Evolutionary conservation across 2,113 vertebrate genomes (phyloP).

Genomic region (Dolichotis patagonum): DNA sequence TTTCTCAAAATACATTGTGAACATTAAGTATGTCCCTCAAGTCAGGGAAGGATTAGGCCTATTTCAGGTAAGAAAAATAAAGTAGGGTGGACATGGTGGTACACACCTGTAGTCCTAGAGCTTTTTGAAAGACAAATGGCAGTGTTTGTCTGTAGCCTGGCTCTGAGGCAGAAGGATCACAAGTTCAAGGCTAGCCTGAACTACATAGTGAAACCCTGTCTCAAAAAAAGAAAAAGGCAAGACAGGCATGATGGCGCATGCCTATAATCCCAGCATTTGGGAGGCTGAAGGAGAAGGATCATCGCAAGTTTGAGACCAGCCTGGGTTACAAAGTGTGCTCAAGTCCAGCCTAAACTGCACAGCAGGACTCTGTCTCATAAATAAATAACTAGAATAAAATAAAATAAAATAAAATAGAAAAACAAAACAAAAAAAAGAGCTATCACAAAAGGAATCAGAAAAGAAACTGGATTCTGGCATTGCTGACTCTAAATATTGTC

Average conservation of each 20-base stretch:
- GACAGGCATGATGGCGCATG: too few species aligned
- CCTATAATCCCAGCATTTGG: too few species aligned
- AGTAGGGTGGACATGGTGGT: neutral
- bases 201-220: too few species aligned
- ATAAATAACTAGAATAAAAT: neutral
- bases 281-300: neutral
- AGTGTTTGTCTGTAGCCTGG: too few species aligned
- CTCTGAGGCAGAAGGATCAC: too few species aligned
- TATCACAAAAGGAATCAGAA: slow-evolving; percentile 53
- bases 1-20: slow-evolving; percentile 59
- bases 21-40: slow-evolving; percentile 68
- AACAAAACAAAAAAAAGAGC: slow-evolving; percentile 41
- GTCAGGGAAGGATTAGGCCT: slow-evolving; percentile 52
- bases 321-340: too few species aligned
- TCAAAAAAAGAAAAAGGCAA: too few species aligned
- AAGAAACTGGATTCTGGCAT: slow-evolving; percentile 17
- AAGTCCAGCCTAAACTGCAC: neutral
- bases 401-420: neutral
- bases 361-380: neutral
- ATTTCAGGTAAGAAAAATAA: slow-evolving; percentile 51
- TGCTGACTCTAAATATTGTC: neutral
- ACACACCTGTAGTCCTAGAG: neutral
- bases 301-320: too few species aligned
- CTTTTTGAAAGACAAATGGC: too few species aligned
- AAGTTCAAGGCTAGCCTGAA: too few species aligned